Base-by-base conservation (phyloP, 2,113 vertebrate genomes). In the Phrynocephalus versicolor region DNA sequence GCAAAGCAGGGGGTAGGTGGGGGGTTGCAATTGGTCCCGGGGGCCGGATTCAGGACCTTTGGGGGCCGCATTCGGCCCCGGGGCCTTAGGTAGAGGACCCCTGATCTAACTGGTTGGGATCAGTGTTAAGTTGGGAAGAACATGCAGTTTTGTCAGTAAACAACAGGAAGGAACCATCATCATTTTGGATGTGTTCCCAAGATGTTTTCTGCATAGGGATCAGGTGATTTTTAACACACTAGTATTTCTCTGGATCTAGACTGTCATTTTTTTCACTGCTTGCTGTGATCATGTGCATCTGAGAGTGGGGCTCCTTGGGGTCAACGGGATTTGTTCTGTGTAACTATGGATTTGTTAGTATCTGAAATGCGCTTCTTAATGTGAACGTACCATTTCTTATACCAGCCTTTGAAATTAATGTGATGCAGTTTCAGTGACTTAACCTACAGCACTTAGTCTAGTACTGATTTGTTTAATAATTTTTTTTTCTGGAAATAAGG, bases 141-240 rank as follows among this genome's bases (percentile, higher is more conserved):
- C 79, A 19, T 79, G 7, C 55, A 71, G 19, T 57, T 88, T 19
- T n/a, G 57, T 14, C 30, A 23, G 76, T 91, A 85, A 84, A 88
- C 89, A 92, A 86, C n/a, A 88, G 75, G 83, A 91, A 91, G 79
- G 74, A 70, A n/a, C 86, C 79, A 82, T 85, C 57, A 33, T 80
- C 12, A 65, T 84, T 60, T 78, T n/a, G 75, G 27, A 65, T 60
- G 65, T 79, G 51, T 79, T 79, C 27, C 58, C 83, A 74, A 79
- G 76, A 79, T 87, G 64, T 30, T 3, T 13, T 27, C 88, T 90
- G 60, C 81, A 51, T 82, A 83, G 80, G 71, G 27, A 75, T 74
- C 0, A 0, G 27, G 86, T 89, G 5, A 67, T 91, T 58, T 67
- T 75, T 35, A 10, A 25, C 55, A 65, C 72, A 67, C 23, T 10